phyloP scores from a whole-genome alignment of 2,113 vertebrate species.

The Micromys minutus region DNA sequence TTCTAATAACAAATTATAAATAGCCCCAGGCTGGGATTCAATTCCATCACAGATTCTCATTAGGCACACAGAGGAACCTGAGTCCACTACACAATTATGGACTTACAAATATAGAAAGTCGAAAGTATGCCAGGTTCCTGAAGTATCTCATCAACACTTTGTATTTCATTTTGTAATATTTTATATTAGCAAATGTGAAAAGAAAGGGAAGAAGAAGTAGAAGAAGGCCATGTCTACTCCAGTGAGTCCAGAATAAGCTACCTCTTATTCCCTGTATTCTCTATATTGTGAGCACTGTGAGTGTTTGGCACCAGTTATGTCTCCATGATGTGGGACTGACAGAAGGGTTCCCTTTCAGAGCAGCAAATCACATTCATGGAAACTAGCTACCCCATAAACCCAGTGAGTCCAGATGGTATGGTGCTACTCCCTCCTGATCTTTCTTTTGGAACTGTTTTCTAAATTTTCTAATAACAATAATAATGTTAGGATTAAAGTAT shows the following conservation, averaged over 20 bases:
- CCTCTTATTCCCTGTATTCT: not conserved
- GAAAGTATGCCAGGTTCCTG: not conserved
- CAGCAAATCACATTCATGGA: not conserved
- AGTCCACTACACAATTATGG: not conserved
- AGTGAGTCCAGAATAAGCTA: not conserved
- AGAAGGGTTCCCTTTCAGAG: not conserved
- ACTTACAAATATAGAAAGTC: not conserved
- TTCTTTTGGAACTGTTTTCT: not conserved
- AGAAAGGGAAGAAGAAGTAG: too few species aligned
- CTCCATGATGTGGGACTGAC: not conserved
- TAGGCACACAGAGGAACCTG: too few species aligned
- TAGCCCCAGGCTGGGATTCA: not conserved
- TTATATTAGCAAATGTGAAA: not conserved
- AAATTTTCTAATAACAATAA: not conserved
- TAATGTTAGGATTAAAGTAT: not conserved
- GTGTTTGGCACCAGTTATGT: not conserved
- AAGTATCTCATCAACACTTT: not conserved
- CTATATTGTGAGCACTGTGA: too few species aligned
- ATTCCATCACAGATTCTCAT: not conserved
- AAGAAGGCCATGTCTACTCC: too few species aligned
- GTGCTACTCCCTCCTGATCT: not conserved
- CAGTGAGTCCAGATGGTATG: not conserved
- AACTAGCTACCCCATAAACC: not conserved
- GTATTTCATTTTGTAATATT: not conserved
- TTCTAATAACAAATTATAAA: not conserved